A percentile compares a stretch with the other conserved stretches of the same genome.
Conservation (phyloP, 1,140 invertebrate genomes). For the Dryas iulia region DNA sequence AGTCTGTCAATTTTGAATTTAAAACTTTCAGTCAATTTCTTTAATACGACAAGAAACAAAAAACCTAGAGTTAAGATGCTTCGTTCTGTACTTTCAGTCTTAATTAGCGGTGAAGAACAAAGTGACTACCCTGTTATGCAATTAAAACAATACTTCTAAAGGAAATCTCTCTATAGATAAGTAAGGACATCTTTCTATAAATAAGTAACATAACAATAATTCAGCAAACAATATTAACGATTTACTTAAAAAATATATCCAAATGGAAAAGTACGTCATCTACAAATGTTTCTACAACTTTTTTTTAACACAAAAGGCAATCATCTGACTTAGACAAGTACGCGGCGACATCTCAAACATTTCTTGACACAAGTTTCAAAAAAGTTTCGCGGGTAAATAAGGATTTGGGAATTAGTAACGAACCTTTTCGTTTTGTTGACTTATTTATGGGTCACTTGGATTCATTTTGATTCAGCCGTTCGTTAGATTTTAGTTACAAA, state of each 20-base stretch:
- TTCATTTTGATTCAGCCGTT: not conserved
- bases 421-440: not conserved
- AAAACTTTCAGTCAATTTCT: no score
- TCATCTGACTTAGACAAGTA: not conserved
- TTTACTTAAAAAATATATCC: not conserved
- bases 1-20: no score
- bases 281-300: not conserved
- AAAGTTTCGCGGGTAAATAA: not conserved
- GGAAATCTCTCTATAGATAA: no score
- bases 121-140: no score
- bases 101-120: no score
- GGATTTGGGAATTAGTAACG: not conserved
- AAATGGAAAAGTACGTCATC: not conserved
- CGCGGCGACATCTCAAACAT: not conserved
- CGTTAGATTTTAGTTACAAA: not conserved
- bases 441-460: not conserved
- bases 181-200: no score
- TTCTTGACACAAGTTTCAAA: not conserved
- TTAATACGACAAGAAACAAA: no score
- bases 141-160: no score
- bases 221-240: not conserved
- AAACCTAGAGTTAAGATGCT: no score
- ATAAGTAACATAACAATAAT: no score
- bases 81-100: no score
- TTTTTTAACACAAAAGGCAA: constrained; percentile 1